A percentile compares a stretch with the other conserved stretches of the same genome.
phyloP scores from a whole-genome alignment of 2,113 vertebrate genomes.

The Macquaria australasica region DNA sequence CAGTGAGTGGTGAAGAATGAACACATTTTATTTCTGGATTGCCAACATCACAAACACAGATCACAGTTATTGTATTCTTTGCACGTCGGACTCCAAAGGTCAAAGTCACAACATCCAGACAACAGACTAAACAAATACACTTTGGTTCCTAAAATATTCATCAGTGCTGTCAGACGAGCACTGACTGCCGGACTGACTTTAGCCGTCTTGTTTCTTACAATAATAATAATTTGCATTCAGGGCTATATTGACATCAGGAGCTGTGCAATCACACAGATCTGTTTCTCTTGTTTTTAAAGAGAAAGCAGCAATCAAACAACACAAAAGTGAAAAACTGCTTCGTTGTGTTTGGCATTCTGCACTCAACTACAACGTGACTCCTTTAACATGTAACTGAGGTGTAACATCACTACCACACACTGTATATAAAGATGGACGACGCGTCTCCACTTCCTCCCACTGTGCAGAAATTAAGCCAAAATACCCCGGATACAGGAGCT shows the following conservation, averaged over 20 bases:
- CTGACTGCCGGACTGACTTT: background rate
- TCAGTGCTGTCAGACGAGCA: background rate
- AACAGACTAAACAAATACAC: background rate
- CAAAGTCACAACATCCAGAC: background rate
- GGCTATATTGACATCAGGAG: background rate
- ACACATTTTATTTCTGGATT: background rate
- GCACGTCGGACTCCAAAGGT: background rate
- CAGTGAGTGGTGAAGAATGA: background rate
- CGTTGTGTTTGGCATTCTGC: too few relatives aligned
- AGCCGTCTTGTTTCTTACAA: background rate
- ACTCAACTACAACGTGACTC: too few relatives aligned
- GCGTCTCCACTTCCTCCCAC: too few relatives aligned
- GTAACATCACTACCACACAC: background rate
- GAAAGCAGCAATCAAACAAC: background rate
- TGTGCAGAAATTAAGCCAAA: too few relatives aligned
- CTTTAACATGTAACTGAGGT: background rate
- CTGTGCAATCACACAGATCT: background rate
- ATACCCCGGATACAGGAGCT: too few relatives aligned
- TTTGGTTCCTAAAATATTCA: slow-evolving; percentile 15
- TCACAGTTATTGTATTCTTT: background rate
- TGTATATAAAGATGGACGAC: too few relatives aligned
- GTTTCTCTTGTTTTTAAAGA: background rate
- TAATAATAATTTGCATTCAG: background rate
- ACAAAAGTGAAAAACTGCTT: background rate
- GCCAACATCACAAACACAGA: background rate